A percentile compares a stretch with the other conserved stretches of the same genome.
phyloP scores from a whole-genome alignment of 2,888 invertebrate genomes.

The Gasteruption jaculator region DNA sequence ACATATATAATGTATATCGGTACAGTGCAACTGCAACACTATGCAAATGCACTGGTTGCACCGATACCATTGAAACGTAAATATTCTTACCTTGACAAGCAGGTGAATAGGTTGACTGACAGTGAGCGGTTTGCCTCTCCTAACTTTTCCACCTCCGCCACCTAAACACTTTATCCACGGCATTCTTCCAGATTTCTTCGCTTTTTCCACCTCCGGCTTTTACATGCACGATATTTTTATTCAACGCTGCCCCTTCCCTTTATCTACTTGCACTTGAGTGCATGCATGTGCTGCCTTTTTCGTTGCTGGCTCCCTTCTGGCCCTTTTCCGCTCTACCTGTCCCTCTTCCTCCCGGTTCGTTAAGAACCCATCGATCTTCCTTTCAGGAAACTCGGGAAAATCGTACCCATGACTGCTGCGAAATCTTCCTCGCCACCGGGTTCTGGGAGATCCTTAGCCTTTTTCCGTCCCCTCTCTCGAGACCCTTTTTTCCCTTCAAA shows the following conservation, averaged over 20 bases:
- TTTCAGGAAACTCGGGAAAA: constrained; percentile 10
- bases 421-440: no score
- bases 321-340: no score
- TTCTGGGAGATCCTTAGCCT: no score
- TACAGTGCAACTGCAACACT: no score
- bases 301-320: constrained; percentile 9
- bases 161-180: constrained; percentile 51
- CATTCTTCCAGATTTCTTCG: constrained; percentile 34
- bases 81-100: constrained; percentile 45
- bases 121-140: constrained; percentile 47
- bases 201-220: constrained; percentile 16
- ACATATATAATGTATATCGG: no score
- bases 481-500: no score
- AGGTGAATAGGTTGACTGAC: constrained; percentile 51
- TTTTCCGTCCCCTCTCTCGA: no score
- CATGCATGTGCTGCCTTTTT: constrained; percentile 2
- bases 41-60: no score
- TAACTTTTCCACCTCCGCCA: constrained; percentile 44
- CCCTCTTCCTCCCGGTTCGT: constrained; percentile 3
- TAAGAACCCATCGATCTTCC: constrained; percentile 14
- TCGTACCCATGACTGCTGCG: no score
- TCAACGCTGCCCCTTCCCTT: constrained; percentile 14
- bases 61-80: no score
- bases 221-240: constrained; percentile 1
- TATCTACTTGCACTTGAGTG: background rate